Percentiles rank a stretch among this genome's conserved stretches.
Conservation (phyloP, 2,113 vertebrate genomes). For the Cyanocitta stelleri region DNA sequence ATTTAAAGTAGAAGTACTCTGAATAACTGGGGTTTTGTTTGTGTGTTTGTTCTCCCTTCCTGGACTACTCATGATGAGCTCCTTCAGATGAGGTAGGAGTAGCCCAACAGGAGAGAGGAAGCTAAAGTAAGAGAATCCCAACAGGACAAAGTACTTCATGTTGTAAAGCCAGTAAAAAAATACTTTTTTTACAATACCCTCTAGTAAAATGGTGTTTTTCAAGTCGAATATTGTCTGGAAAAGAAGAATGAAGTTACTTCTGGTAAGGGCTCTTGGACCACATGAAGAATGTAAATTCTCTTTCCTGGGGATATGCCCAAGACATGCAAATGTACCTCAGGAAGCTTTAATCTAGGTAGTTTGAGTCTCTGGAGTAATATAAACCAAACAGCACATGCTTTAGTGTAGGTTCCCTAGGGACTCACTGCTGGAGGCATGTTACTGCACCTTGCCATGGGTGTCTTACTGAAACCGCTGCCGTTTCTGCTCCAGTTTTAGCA, state of each 20-base stretch:
- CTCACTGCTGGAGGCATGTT: not conserved
- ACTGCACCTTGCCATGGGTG: not conserved
- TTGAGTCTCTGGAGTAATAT: not conserved
- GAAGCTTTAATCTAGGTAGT: not conserved
- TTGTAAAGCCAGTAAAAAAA: not conserved
- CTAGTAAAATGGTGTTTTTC: not conserved
- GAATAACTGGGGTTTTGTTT: not conserved
- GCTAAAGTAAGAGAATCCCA: not conserved
- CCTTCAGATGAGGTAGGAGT: not conserved
- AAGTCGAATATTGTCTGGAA: not conserved
- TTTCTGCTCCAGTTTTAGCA: not conserved
- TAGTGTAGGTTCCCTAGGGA: not conserved
- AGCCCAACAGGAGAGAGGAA: not conserved
- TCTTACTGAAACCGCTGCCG: not conserved
- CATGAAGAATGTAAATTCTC: not conserved
- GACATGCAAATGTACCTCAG: not conserved
- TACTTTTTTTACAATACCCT: not conserved
- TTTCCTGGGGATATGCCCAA: not conserved
- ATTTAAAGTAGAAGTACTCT: not conserved
- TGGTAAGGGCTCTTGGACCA: not conserved
- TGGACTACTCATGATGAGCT: not conserved
- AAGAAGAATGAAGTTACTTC: not conserved
- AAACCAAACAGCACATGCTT: not conserved
- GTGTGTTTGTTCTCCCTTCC: not conserved
- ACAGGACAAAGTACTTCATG: not conserved